Evolutionary conservation across 2,888 invertebrate genomes (phyloP).

Genomic region (Alitta virens): DNA sequence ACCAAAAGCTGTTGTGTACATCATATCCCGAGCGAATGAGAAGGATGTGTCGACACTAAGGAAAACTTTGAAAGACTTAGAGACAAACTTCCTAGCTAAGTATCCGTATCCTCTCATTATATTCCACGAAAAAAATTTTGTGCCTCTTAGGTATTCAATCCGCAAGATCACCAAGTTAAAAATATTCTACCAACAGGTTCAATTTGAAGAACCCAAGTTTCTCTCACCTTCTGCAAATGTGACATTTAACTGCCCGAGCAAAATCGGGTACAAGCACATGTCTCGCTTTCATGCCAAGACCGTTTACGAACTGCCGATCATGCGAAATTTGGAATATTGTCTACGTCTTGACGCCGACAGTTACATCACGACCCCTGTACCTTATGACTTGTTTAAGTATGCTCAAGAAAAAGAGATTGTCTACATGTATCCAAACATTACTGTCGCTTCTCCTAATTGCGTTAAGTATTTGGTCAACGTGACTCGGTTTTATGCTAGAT

Average conservation of each 20-base stretch:
- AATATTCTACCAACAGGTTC: no score
- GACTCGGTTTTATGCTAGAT: slow-evolving; percentile 13
- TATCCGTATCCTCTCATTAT: no score
- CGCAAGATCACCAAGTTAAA: no score
- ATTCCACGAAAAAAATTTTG: no score
- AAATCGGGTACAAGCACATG: slow-evolving; percentile 29
- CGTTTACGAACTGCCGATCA: slow-evolving; percentile 26
- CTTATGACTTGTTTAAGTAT: slow-evolving; percentile 28
- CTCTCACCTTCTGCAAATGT: slow-evolving; percentile 3
- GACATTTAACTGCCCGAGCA: slow-evolving; percentile 16
- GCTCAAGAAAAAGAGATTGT: slow-evolving; percentile 17
- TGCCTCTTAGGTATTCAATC: no score
- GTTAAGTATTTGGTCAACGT: slow-evolving; percentile 24
- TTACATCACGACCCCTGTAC: slow-evolving; percentile 9
- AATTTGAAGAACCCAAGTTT: no score
- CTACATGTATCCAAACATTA: slow-evolving; percentile 27
- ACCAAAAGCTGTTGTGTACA: no score
- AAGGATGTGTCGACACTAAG: no score
- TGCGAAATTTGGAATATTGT: slow-evolving; percentile 25
- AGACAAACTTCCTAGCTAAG: no score
- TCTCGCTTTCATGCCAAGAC: slow-evolving; percentile 31
- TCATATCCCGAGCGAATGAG: no score
- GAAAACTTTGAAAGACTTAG: no score
- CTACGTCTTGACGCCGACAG: slow-evolving; percentile 33
- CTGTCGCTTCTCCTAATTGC: slow-evolving; percentile 18